Conservation (phyloP, 2,797 vertebrate species). For the Tauraco hartlaubi region DNA sequence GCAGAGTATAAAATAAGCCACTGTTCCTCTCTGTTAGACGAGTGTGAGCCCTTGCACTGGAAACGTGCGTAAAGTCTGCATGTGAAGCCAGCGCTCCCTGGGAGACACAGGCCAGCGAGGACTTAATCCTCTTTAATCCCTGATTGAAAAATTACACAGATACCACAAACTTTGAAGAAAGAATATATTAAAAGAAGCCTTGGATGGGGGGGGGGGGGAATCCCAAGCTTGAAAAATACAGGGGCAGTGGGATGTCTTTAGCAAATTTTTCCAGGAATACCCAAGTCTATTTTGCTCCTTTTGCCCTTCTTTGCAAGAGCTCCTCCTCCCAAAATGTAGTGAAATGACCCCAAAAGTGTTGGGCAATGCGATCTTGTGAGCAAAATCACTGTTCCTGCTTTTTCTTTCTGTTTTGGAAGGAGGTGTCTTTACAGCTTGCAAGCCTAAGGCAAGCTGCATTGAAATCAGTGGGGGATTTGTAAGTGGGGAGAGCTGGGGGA, state of each 20-base stretch:
- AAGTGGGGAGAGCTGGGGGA: background rate
- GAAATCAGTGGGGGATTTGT: background rate
- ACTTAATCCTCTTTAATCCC: conserved; percentile 60
- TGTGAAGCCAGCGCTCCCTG: background rate
- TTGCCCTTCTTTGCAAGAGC: background rate
- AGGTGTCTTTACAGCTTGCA: background rate
- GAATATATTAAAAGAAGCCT: conserved; percentile 41
- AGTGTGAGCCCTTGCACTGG: background rate
- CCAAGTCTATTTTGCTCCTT: background rate
- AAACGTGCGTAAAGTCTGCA: background rate
- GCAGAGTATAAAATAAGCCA: background rate
- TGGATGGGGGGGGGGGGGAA: fast-evolving
- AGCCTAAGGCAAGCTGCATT: background rate
- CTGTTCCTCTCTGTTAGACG: background rate
- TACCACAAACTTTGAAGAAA: conserved; percentile 58
- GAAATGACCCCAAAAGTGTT: background rate
- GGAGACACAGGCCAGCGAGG: conserved; percentile 13
- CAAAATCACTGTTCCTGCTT: background rate
- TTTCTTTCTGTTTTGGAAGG: background rate
- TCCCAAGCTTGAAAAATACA: background rate
- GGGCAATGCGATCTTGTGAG: background rate
- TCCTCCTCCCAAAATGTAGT: background rate
- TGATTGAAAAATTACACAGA: conserved; percentile 53
- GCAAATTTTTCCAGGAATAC: background rate
- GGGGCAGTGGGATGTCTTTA: background rate